phyloP scores from a whole-genome alignment of 2,113 vertebrate species.

The Mesocricetus auratus region DNA sequence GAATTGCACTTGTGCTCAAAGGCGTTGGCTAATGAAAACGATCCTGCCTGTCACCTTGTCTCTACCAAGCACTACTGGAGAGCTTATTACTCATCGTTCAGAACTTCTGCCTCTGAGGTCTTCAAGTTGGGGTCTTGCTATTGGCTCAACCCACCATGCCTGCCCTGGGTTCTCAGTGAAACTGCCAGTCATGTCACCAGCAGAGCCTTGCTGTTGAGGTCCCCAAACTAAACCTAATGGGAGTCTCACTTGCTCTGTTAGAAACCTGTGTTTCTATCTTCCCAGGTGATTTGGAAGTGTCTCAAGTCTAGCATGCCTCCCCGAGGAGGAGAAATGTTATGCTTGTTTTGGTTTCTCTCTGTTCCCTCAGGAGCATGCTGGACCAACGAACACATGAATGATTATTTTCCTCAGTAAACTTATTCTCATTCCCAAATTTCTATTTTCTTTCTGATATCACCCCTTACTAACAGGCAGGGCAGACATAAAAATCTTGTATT shows the following conservation, averaged over 20 bases:
- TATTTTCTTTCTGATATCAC: neutral
- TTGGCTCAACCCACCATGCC: neutral
- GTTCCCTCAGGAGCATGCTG: neutral
- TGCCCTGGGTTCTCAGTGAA: neutral
- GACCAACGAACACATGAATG: neutral
- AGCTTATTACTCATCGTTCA: neutral
- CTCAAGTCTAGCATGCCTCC: neutral
- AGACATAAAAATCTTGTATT: neutral
- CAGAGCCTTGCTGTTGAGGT: neutral
- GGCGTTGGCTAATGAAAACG: neutral
- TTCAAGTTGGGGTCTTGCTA: neutral
- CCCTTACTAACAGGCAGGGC: neutral
- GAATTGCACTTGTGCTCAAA: neutral
- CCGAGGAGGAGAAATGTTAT: neutral
- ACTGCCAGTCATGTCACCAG: neutral
- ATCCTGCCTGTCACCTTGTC: neutral
- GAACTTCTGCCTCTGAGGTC: neutral
- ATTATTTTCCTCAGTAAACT: conserved; percentile 21
- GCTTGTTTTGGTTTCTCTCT: conserved; percentile 25
- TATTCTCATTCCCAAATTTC: neutral
- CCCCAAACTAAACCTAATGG: neutral
- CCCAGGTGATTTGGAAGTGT: neutral
- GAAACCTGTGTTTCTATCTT: neutral
- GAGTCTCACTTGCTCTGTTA: neutral
- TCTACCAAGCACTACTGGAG: neutral